A percentile compares a stretch with the other conserved stretches of the same genome.
phyloP scores from a whole-genome alignment of 2,113 vertebrate genomes.

The Plecturocebus donacophilus region DNA sequence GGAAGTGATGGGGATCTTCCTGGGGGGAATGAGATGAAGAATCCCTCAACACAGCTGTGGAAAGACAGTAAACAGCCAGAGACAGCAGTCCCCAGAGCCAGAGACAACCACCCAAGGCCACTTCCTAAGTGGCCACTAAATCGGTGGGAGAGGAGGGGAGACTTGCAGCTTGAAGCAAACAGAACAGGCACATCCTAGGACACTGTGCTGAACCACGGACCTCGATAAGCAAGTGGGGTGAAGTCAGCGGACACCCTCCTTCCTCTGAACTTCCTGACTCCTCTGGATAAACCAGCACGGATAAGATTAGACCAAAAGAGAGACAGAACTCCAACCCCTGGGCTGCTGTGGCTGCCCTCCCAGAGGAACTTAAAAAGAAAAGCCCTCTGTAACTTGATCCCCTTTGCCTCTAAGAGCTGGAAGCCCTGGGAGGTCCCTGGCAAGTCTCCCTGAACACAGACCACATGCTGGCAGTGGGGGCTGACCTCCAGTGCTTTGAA shows the following conservation, averaged over 20 bases:
- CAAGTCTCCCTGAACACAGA: neutral
- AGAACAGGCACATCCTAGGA: fast-evolving
- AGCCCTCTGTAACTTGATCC: neutral
- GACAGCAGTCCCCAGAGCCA: neutral
- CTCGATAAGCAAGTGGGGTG: neutral
- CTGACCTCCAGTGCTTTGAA: slow-evolving; percentile 5
- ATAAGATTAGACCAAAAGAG: neutral
- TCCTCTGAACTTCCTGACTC: neutral
- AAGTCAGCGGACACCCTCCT: neutral
- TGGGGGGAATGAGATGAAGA: neutral
- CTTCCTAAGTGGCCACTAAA: fast-evolving
- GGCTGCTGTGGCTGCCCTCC: neutral
- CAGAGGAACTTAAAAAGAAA: neutral
- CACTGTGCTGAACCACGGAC: too few species aligned
- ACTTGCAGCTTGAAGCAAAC: neutral
- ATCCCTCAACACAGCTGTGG: neutral
- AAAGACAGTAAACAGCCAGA: neutral
- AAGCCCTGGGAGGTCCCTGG: neutral
- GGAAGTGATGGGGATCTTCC: neutral
- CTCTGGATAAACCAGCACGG: neutral
- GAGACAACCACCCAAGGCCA: neutral
- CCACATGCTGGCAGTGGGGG: slow-evolving; percentile 8
- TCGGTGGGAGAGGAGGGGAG: neutral
- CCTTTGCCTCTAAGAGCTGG: neutral
- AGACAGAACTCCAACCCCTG: neutral